Evolutionary conservation across 2,888 invertebrate species (phyloP).

Genomic region (Dastarcus helophoroides): DNA sequence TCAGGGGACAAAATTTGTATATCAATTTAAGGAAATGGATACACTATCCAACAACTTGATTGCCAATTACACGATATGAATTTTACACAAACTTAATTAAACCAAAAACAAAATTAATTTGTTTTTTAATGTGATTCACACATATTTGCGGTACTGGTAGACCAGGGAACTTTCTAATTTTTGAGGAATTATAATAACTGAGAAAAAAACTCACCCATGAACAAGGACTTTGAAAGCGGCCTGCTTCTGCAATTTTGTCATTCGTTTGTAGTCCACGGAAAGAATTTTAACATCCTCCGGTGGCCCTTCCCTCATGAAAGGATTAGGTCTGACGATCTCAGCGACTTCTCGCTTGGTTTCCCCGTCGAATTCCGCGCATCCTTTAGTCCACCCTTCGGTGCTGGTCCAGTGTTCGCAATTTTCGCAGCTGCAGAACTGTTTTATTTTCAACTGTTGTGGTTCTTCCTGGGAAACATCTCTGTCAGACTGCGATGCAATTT

Average conservation of each 20-base stretch:
- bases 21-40: too few relatives aligned
- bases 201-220: constrained; percentile 19
- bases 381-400: constrained; percentile 14
- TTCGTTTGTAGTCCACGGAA: constrained; percentile 14
- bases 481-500: too few relatives aligned
- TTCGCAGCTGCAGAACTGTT: constrained; percentile 17
- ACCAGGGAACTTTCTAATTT: too few relatives aligned
- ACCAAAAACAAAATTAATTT: too few relatives aligned
- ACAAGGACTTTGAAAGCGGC: constrained; percentile 19
- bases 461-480: too few relatives aligned
- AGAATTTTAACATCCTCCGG: constrained; percentile 14
- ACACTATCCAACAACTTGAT: too few relatives aligned
- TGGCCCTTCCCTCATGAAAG: constrained; percentile 13
- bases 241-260: constrained; percentile 20
- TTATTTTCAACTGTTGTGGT: constrained; percentile 11
- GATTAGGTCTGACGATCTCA: constrained; percentile 4
- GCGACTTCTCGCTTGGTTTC: constrained; percentile 6
- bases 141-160: too few relatives aligned
- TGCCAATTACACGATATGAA: too few relatives aligned
- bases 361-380: constrained; percentile 7
- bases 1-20: too few relatives aligned
- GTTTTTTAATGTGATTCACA: too few relatives aligned
- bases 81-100: too few relatives aligned
- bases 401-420: constrained; percentile 18
- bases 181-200: background rate